These are phyloP conservation scores for Gnathonemus longibarbis DNA, from an alignment of 2,113 vertebrate genomes.

Conservation along the genomic window DNA sequence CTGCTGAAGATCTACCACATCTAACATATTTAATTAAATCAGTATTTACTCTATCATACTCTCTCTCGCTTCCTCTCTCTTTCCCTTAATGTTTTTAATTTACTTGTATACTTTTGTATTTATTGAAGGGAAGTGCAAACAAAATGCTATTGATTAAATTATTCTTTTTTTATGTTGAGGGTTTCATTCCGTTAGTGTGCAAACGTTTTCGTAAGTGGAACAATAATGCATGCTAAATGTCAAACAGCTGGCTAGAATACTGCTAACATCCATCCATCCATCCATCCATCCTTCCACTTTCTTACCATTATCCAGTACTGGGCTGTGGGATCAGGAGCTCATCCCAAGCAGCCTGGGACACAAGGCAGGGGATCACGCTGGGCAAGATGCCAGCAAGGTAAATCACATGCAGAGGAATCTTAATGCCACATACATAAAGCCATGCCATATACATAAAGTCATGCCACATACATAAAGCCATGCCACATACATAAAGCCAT, in stretches of 20 bases:
- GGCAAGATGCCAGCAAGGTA: neutral
- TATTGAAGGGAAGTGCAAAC: neutral
- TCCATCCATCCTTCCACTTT: neutral
- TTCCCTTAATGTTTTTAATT: neutral
- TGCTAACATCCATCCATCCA: neutral
- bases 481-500: neutral
- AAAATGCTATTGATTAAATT: neutral
- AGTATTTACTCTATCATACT: neutral
- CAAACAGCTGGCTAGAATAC: neutral
- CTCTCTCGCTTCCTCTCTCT: neutral
- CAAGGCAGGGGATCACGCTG: neutral
- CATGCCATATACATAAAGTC: neutral
- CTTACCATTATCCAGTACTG: neutral
- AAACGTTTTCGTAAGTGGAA: neutral
- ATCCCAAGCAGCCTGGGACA: neutral
- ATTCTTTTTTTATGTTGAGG: neutral
- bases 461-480: no score
- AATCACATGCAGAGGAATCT: neutral
- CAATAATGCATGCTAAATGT: neutral
- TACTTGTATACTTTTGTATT: neutral
- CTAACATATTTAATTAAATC: conserved; percentile 55
- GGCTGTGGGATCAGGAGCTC: neutral
- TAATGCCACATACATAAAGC: neutral
- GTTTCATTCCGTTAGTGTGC: neutral
- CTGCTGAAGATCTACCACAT: conserved; percentile 21